Evolutionary conservation across 2,797 vertebrate genomes (phyloP), one percentile per base, ranked within the genome.

Genomic region (Sebastes glaucus): DNA sequence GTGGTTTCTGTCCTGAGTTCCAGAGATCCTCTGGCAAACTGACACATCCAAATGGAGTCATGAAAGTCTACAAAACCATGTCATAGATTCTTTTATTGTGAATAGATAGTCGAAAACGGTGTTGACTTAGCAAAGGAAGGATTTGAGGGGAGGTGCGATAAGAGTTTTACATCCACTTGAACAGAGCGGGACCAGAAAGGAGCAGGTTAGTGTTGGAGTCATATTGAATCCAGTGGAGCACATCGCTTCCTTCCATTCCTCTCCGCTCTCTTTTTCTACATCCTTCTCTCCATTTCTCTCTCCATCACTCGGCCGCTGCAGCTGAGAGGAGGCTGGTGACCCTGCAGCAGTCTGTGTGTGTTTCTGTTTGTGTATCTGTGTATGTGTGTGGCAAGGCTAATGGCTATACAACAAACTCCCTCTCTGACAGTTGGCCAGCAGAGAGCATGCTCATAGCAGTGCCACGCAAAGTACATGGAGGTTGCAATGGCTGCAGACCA

Each of bases 381-480:
- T 42, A 14, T 42, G 59, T 74, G 28, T 64, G 68, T 59, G 49
- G 74, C 20, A 67, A 53, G 55, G 60, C 62, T 77, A 84, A 75
- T 71, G 60, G 57, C 65, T 66, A 27, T 59, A 65, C 38, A 76
- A 84, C 68, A 83, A 89, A 71, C 74, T 80, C 77, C 32, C 25
- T 76, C 77, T 38, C 68, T 83, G 77, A 90, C 78, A 76, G 70
- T 78, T 53, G 74, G 61, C 71, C 30, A 77, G 49, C 67, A 80
- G 61, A 18, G 55, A 83, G 56, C 53, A 25, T 63, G 63, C 63
- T 78, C 57, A 67, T 3, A 69, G 78, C 59, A 14, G 33, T 62
- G 74, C 84, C 63, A 59, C 9, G 8, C 28, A 18, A 72, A 69
- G 62, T 35, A 27, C 60, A 82, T 66, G 53, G 33, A 66, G 62